Evolutionary conservation across 1,140 invertebrate species (phyloP).

Genomic region (Rhagoletis pomonella): DNA sequence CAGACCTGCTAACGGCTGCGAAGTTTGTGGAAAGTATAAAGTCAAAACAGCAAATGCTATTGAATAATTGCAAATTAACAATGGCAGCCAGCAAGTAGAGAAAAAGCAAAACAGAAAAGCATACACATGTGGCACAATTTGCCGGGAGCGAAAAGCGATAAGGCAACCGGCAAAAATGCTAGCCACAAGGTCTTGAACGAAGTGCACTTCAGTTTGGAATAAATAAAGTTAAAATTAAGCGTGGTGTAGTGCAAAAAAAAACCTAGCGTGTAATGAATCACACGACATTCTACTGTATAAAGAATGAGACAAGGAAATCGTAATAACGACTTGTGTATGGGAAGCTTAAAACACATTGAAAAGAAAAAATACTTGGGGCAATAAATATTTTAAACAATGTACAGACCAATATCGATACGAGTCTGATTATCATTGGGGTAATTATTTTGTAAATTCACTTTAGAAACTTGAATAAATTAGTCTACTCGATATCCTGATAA

Average conservation of each 20-base stretch:
- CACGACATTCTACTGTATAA: background rate
- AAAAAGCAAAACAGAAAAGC: background rate
- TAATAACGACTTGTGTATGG: too few relatives aligned
- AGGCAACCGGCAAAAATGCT: background rate
- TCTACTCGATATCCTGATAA: too few relatives aligned
- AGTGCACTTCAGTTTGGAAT: background rate
- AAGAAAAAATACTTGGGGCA: too few relatives aligned
- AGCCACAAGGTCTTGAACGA: slow-evolving; percentile 19
- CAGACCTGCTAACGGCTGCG: background rate
- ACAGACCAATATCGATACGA: too few relatives aligned
- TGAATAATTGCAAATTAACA: slow-evolving; percentile 34
- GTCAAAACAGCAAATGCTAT: background rate
- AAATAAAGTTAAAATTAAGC: background rate
- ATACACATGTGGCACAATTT: slow-evolving; percentile 15
- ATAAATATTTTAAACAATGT: too few relatives aligned
- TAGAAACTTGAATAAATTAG: too few relatives aligned
- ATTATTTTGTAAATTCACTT: too few relatives aligned
- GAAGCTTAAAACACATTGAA: too few relatives aligned
- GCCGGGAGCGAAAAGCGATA: background rate
- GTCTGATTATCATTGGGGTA: too few relatives aligned
- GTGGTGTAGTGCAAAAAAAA: background rate
- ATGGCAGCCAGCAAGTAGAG: background rate
- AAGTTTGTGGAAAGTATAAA: background rate
- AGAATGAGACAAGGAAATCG: background rate
- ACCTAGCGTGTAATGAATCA: background rate